Evolutionary conservation across 1,140 invertebrate genomes (phyloP), one percentile per base, ranked within the genome.

Genomic region (Drosophila ercepeae): DNA sequence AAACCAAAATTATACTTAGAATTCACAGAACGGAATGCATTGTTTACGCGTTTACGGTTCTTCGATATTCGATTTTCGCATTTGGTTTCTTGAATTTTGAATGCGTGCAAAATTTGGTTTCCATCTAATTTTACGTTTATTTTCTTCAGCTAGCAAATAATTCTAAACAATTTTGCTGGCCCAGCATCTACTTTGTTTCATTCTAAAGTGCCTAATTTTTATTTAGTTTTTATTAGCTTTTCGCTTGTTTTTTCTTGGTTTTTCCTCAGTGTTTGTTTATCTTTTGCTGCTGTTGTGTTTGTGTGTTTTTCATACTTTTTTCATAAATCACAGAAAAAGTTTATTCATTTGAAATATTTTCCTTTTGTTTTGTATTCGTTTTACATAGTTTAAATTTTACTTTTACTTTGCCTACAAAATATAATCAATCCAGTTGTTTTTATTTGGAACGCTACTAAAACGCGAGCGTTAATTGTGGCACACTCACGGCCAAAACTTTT

Each of bases 291-390:
- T 46, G 44, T 36, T 50, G 44, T 51, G 36, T 50, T 25, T 50
- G 27, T 55, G 18, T 49, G 39, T 57, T 88, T 89, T 88, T 68
- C 76, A 82, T 86, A 83, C 78, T 88, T 88, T 88, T 88, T 88
- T 88, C 78, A 84, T 83, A 88, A 88, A 88, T 88, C 82, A 88
- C 82, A 88, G 82, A 88, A 89, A 88, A 88, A 88, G 82, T 88
- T 86, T 86, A 68, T 70, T 86, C 68, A 81, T 86, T 75, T 82
- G 65, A 84, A 81, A 88, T 84, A 76, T 75, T 74, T 32, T 32
- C 29, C 9, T 65, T 39, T 60, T 25, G 49, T 49, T 57, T 60
- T 19, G 49, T 49, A 53, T 63, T 58, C 46, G 18, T 16, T 23
- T 63, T 60, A 27, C 50, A 51, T 52, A 42, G 54, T 63, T 65